These are phyloP conservation scores for Rhizomys pruinosus DNA, from an alignment of 2,113 vertebrate species.

Conservation along the genomic window DNA sequence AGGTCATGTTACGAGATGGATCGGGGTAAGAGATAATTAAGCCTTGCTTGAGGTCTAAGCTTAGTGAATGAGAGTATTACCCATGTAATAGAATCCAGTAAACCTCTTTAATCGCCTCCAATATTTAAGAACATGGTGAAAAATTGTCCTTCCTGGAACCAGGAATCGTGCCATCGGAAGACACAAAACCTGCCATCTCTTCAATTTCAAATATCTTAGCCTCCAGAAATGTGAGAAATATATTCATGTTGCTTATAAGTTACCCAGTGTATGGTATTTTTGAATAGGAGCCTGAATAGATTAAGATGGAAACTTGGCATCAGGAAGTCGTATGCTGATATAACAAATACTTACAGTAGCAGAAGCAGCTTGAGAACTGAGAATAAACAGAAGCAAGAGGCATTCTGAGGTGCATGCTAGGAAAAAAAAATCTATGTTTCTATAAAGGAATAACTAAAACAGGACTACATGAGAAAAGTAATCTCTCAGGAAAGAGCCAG, in stretches of 20 bases:
- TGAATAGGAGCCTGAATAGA: neutral
- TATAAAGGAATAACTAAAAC: too few species aligned
- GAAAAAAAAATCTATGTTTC: neutral
- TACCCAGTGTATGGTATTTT: neutral
- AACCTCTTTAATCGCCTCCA: neutral
- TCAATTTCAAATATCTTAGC: neutral
- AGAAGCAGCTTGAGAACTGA: neutral
- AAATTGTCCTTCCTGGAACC: neutral
- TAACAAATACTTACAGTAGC: neutral
- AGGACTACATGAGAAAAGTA: neutral
- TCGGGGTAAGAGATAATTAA: neutral
- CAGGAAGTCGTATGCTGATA: neutral
- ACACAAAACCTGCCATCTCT: fast-evolving
- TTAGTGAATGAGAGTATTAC: neutral
- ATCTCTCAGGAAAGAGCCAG: neutral
- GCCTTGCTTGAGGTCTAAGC: neutral
- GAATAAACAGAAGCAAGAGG: too few species aligned
- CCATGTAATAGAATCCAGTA: neutral
- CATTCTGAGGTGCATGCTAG: neutral
- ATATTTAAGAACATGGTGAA: neutral
- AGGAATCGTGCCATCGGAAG: neutral
- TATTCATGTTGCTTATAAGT: neutral
- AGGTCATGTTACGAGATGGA: neutral
- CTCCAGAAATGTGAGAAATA: neutral
- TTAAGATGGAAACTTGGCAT: neutral